Base-by-base conservation (phyloP, 2,888 invertebrate genomes). In the Nomada fabriciana region DNA sequence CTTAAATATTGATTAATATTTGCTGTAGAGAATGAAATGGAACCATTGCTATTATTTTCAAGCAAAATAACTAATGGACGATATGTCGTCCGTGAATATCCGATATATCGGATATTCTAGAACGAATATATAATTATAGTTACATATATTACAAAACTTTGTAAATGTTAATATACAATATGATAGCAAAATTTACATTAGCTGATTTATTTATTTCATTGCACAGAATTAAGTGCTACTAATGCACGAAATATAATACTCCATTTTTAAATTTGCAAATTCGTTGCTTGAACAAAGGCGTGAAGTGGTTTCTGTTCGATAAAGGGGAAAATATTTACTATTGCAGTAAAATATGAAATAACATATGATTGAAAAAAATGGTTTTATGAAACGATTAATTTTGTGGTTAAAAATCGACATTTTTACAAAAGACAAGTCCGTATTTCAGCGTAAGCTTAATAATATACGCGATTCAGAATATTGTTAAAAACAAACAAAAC, bases 81-180 rank as follows among this genome's bases (percentile, higher is more conserved):
- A 60, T 43, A n/a, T n/a, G n/a, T n/a, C n/a, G n/a, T n/a, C n/a
- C n/a, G n/a, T n/a, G n/a, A n/a, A n/a, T n/a, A n/a, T n/a, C n/a
- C n/a, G n/a, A n/a, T n/a, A n/a, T n/a, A 36, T 25, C 42, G 15
- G 1, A 60, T 5, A 36, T 74, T 74, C n/a, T 23, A 74, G 50
- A 60, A 60, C n/a, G 10, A 60, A 50, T 13, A 0, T 2, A 13
- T 20, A 7, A 2, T 25, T 25, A 25, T 25, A 25, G 25, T 25
- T 11, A 7, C 7, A 36, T 36, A 29, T 11, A 74, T 15, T 25
- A 18, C 13, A 59, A 2, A 68, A 60, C 42, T 59, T 68, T 13
- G 18, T 18, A 68, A 60, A 68, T 13, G 42, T 4, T 15, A 36
- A 42, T 15, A 42, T 18, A 9, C 18, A 60, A 2, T 4, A 42